A percentile compares a stretch with the other conserved stretches of the same genome.
phyloP scores from a whole-genome alignment of 2,113 vertebrate genomes.

The Coturnix japonica region DNA sequence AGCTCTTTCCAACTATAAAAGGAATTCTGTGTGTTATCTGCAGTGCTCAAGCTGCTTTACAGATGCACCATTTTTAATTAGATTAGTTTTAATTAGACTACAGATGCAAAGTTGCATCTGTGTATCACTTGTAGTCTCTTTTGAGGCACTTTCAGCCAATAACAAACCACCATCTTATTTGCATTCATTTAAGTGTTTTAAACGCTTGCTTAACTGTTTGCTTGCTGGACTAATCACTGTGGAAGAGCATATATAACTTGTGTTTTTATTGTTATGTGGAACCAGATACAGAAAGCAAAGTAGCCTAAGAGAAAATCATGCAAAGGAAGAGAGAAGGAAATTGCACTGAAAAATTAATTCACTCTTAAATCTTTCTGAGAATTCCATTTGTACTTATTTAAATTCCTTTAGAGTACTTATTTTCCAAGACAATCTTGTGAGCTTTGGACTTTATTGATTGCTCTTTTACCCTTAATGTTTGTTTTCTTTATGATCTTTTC shows the following conservation, averaged over 20 bases:
- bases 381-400: constrained; percentile 51
- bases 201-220: constrained; percentile 42
- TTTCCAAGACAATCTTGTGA: constrained; percentile 40
- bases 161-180: not conserved
- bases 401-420: constrained; percentile 47
- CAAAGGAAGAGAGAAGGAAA: constrained; percentile 18
- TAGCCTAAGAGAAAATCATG: not conserved
- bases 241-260: not conserved
- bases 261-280: not conserved
- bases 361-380: constrained; percentile 18
- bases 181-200: constrained; percentile 27
- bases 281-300: not conserved
- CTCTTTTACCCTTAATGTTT: constrained; percentile 43
- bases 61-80: constrained; percentile 50
- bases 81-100: constrained; percentile 62
- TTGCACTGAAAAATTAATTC: not conserved
- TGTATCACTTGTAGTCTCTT: constrained; percentile 5
- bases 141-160: constrained; percentile 26
- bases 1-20: constrained; percentile 19
- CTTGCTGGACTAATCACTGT: constrained; percentile 1
- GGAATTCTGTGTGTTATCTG: constrained; percentile 9
- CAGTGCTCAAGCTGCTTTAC: constrained; percentile 20
- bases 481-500: constrained; percentile 60
- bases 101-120: constrained; percentile 43
- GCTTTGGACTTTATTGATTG: constrained; percentile 60